Conservation (phyloP, 1,140 invertebrate species). For the Brachionus asplanchnoidis region DNA sequence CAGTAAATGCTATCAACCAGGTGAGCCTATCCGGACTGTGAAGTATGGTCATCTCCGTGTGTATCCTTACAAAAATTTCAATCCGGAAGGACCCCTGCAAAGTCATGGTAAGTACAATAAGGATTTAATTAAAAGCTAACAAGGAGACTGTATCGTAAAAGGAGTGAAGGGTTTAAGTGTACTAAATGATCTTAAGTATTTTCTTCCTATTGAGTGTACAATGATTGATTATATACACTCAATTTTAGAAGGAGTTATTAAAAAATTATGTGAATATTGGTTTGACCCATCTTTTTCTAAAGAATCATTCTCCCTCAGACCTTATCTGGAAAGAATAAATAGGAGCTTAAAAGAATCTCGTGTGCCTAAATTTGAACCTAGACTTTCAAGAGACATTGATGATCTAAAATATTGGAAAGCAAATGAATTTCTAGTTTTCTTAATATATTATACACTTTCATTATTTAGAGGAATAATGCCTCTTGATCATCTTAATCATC, state of each 20-base stretch:
- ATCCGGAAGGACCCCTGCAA: background rate
- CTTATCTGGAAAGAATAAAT: background rate
- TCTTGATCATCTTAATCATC: background rate
- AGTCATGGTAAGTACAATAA: background rate
- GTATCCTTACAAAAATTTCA: background rate
- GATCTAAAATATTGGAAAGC: background rate
- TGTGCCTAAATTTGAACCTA: background rate
- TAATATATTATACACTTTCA: background rate
- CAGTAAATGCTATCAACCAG: background rate
- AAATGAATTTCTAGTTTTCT: background rate
- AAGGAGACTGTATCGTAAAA: background rate
- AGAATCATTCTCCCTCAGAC: background rate
- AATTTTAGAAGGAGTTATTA: background rate
- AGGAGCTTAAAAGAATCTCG: background rate
- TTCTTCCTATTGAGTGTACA: background rate
- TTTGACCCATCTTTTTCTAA: background rate
- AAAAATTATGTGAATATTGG: background rate
- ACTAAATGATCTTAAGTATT: background rate
- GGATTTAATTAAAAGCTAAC: background rate
- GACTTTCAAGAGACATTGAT: background rate
- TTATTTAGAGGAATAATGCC: background rate
- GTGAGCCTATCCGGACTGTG: background rate
- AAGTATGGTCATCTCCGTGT: background rate
- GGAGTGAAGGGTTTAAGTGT: background rate
- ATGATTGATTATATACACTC: background rate